Conservation (phyloP, 2,888 invertebrate genomes). For the Notodonta ziczac region DNA sequence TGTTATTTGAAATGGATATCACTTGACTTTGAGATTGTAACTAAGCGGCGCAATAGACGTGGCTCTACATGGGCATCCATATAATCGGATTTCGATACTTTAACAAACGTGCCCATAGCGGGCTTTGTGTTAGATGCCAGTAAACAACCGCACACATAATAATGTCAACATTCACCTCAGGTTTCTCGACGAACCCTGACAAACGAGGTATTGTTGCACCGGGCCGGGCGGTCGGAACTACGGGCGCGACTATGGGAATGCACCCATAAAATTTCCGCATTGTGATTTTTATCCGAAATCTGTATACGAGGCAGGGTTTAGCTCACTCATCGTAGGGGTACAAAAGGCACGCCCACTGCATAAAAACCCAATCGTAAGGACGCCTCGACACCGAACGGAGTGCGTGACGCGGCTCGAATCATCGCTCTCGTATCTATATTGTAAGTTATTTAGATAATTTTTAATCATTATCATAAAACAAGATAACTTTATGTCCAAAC, state of each 20-base stretch:
- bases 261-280: slow-evolving; percentile 71
- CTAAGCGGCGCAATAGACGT: neutral
- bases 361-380: slow-evolving; percentile 48
- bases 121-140: slow-evolving; percentile 38
- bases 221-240: slow-evolving; percentile 42
- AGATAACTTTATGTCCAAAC: neutral
- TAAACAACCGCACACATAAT: slow-evolving; percentile 45
- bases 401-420: slow-evolving; percentile 16
- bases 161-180: slow-evolving; percentile 55
- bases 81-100: slow-evolving; percentile 33
- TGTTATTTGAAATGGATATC: neutral
- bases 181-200: slow-evolving; percentile 74
- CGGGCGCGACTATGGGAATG: slow-evolving; percentile 65
- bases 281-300: slow-evolving; percentile 69
- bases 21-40: neutral
- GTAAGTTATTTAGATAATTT: neutral
- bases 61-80: slow-evolving; percentile 16
- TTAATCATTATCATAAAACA: neutral
- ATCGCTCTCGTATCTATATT: slow-evolving; percentile 9
- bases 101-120: slow-evolving; percentile 33
- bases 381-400: slow-evolving; percentile 29
- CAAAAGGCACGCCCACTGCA: slow-evolving; percentile 52
- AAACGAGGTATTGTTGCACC: slow-evolving; percentile 74
- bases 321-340: slow-evolving; percentile 52
- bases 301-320: slow-evolving; percentile 45